Base-by-base conservation (phyloP, 2,888 invertebrate species). In the Blastobasis lacticolella region DNA sequence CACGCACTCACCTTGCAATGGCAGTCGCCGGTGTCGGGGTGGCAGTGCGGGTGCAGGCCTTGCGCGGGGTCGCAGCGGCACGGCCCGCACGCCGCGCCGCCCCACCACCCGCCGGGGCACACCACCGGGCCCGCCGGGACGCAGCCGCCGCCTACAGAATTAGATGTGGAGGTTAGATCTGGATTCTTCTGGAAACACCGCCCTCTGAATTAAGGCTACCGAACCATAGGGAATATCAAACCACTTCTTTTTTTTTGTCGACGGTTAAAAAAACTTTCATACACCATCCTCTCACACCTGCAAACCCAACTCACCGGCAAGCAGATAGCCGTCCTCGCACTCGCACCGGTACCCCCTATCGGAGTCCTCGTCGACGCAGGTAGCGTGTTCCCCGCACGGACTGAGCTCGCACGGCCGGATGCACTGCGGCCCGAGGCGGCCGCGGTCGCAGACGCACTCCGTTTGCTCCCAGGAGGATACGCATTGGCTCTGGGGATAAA, bases 51-150 rank as follows among this genome's bases (percentile, higher is more conserved):
- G 73, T 97, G 95, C 73, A 95, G 96, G 0, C 98, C 98, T 51
- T 92, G 91, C 10, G 92, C 90, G 0, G 92, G 89, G 63, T 94
- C 93, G 74, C 98, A 99, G 54, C 93, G 91, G 72, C 98, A 99
- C 0, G 98, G 98, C 0, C 98, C 98, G 81, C 98, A 98, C 5
- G 96, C 94, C 0, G 94, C 94, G 59, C 92, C 92, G 0, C 97
- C 97, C 97, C 97, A 98, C 97, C 97, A 99, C 10, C 95, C 95
- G 0, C 95, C 92, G 0, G 98, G 97, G 64, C 98, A 99, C 0
- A 93, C 93, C 56, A 92, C 92, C 5, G 90, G 90, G 0, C 91
- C 90, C 23, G 88, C 89, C 10, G 89, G 81, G 62, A 93, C 92
- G 68, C 96, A 96, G 49, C 95, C 95, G 4, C 92, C 92, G 0